phyloP scores from a whole-genome alignment of 2,888 invertebrate species.

The Dasysyrphus albostriatus region DNA sequence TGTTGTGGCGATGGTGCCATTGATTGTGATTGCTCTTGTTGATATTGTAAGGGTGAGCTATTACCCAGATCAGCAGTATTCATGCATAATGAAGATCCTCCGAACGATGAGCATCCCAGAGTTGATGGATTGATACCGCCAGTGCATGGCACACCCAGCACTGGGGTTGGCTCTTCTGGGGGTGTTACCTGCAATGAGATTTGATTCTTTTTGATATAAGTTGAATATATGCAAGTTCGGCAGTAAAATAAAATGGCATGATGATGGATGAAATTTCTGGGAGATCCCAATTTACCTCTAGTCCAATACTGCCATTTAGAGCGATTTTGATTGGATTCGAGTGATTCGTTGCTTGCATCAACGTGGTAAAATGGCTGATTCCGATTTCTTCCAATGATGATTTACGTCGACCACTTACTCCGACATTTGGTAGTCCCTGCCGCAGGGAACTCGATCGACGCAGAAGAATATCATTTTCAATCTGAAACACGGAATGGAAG shows the following conservation, averaged over 20 bases:
- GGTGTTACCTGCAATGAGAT: conserved; percentile 86
- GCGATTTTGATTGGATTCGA: conserved; percentile 93
- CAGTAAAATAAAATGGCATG: background rate
- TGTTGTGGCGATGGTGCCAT: conserved; percentile 86
- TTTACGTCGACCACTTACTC: conserved; percentile 87
- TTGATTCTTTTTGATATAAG: conserved; percentile 79
- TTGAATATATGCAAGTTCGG: conserved; percentile 21
- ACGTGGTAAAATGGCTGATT: conserved; percentile 90
- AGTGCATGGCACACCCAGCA: conserved; percentile 83
- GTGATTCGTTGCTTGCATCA: conserved; percentile 88
- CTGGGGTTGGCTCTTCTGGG: conserved; percentile 86
- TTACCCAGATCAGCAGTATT: conserved; percentile 83
- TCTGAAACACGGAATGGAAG: conserved; percentile 78
- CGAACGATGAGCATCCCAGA: conserved; percentile 80
- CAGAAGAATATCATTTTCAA: conserved; percentile 92
- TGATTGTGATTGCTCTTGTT: conserved; percentile 80
- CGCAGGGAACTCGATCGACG: conserved; percentile 93
- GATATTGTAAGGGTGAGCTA: conserved; percentile 87
- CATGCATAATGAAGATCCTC: conserved; percentile 82
- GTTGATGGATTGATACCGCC: conserved; percentile 83
- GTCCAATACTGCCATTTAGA: conserved; percentile 92
- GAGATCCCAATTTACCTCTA: conserved; percentile 85
- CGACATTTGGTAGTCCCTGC: conserved; percentile 90
- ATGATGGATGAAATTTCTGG: background rate
- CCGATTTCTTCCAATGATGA: conserved; percentile 95